Base-by-base conservation (phyloP, 2,113 vertebrate genomes). In the Heterochromis multidens region DNA sequence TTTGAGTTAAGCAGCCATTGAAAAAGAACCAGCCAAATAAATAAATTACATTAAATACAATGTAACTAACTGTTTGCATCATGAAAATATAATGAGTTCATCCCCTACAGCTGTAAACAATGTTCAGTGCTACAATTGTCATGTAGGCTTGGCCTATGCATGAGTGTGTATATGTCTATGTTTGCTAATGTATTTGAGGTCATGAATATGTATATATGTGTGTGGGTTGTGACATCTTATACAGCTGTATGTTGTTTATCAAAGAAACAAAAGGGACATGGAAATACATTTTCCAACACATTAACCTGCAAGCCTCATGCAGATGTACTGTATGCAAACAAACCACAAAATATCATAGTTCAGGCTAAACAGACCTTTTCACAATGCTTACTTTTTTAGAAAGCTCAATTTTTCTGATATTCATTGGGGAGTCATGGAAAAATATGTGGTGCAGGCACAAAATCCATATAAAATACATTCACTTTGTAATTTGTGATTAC, bases 51-150 rank as follows among this genome's bases (percentile, higher is more conserved):
- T 85, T 82, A 7, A 52, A 62, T 67, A 46, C 52, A 76, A 85
- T 85, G 80, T 77, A 86, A 86, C 65, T 52, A 90, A 87, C 57
- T 60, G 77, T 79, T 58, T 9, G 85, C 31, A 57, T 85, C 40
- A 83, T 89, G 7, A 82, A 89, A 87, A 65, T 72, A 90, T 46
- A 61, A 92, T 74, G 13, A 43, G 29, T 8, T 33, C 37, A 62
- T 54, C 25, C 23, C 78, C 61, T 80, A 72, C 25, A 67, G 58
- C 67, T 67, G 61, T 85, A 86, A 92, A 88, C 57, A 88, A 27
- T 57, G 37, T 76, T 40, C n/a, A 58, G 25, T 60, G 31, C 6
- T 61, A 52, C 7, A 81, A 56, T 29, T 65, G 25, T 72, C 70
- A 54, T 54, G 72, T 7, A 46, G 49, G 2, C 77, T 83, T 60